Evolutionary conservation across 2,113 vertebrate species (phyloP), one percentile per base, ranked within the genome.

Genomic region (Archilochus colubris): DNA sequence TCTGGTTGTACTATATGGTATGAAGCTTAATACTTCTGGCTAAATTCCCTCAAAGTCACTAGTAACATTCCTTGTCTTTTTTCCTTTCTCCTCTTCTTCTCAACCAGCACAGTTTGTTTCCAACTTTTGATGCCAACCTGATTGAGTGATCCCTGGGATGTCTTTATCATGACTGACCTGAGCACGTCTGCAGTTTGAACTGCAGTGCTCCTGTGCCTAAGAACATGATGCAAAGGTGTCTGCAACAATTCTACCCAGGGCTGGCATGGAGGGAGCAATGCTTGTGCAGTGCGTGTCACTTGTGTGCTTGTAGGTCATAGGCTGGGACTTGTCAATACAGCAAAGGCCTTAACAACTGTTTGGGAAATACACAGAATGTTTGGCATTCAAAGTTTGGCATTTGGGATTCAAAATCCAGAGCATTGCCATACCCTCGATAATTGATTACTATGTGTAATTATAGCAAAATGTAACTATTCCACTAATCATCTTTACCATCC

Each of bases 301-400:
- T 84, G 0, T 53, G 40, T 58, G 31, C 44, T 80, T 43, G 20
- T 15, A 50, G 63, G 5, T 44, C 0, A 0, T 30, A 58, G 57
- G 10, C 50, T 63, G 67, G 12, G 20, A 89, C 53, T 61, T 38
- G 27, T 50, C 38, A 36, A 2, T 57, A 33, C 22, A 66, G 40
- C 18, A 61, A 86, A 78, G 43, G 40, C 7, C 6, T 46, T 54
- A 59, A 64, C 30, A 61, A 12, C 58, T 68, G 14, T 10, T 51
- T 55, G 53, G 72, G 48, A 85, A 82, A 67, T 66, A 74, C 13
- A 14, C 19, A n/a, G n/a, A 21, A 28, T 48, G 28, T 51, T 93
- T 88, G 86, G 77, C 64, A 92, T 48, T 84, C 50, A 20, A 6
- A 73, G 46, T 46, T 33, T 33, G 33, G 33, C 33, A 33, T 33